Percentiles rank a stretch among this genome's conserved stretches.
Evolutionary conservation across 2,888 invertebrate species (phyloP).

Genomic region (Dilophus febrilis): DNA sequence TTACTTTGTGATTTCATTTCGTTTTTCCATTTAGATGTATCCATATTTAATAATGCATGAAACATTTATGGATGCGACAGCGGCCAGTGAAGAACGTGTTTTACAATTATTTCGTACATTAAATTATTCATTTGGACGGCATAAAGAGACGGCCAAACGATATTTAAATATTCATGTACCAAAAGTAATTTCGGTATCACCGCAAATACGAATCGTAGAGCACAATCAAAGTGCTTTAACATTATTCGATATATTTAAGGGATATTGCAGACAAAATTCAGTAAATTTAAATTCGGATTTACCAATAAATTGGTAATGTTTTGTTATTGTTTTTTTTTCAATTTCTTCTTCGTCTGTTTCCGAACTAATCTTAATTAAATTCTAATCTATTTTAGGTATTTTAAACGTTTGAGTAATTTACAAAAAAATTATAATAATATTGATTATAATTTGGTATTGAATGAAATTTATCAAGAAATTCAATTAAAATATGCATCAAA

Average conservation of each 20-base stretch:
- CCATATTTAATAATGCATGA: slow-evolving; percentile 93
- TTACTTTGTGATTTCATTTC: slow-evolving; percentile 9
- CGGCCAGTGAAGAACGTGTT: slow-evolving; percentile 82
- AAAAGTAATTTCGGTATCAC: slow-evolving; percentile 84
- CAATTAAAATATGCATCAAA: slow-evolving; percentile 79
- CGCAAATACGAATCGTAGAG: slow-evolving; percentile 88
- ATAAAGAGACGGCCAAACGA: slow-evolving; percentile 84
- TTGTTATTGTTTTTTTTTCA: too few species aligned
- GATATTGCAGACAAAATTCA: slow-evolving; percentile 52
- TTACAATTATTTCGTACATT: slow-evolving; percentile 87
- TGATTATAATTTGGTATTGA: slow-evolving; percentile 61
- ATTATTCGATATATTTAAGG: slow-evolving; percentile 82
- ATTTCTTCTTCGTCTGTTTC: slow-evolving; percentile 17
- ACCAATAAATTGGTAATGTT: slow-evolving; percentile 40
- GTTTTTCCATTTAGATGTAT: slow-evolving; percentile 42
- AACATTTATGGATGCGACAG: slow-evolving; percentile 81
- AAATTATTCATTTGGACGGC: slow-evolving; percentile 85
- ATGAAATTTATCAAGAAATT: slow-evolving; percentile 79
- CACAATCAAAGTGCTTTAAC: slow-evolving; percentile 89
- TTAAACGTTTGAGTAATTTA: slow-evolving; percentile 76
- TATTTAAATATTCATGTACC: slow-evolving; percentile 90
- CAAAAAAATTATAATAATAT: slow-evolving; percentile 81
- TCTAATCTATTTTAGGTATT: too few species aligned
- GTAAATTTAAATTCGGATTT: slow-evolving; percentile 74
- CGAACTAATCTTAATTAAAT: too few species aligned